A percentile compares a stretch with the other conserved stretches of the same genome.
Conservation (phyloP, 1,140 invertebrate genomes). For the Platyscapa corneri region DNA sequence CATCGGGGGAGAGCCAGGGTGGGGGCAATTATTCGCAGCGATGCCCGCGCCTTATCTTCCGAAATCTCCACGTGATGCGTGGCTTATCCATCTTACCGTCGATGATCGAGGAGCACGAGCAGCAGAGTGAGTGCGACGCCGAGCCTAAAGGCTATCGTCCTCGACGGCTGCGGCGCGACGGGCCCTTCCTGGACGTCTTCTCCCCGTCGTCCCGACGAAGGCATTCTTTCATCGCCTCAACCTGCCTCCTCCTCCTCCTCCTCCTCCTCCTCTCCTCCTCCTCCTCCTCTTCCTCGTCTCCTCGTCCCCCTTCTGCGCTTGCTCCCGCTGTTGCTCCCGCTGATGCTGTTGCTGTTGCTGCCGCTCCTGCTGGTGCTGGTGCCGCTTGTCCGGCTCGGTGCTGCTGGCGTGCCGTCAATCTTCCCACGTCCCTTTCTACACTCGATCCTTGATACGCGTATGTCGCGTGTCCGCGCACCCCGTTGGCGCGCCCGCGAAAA, state of each 20-base stretch:
- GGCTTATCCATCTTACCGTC: constrained; percentile 62
- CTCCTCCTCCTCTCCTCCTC: constrained; percentile 29
- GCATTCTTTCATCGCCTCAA: constrained; percentile 74
- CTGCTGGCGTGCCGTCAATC: too few species aligned
- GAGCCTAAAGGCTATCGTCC: constrained; percentile 58
- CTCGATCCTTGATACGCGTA: background rate
- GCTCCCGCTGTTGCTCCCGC: too few species aligned
- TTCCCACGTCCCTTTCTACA: background rate
- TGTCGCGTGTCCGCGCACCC: background rate
- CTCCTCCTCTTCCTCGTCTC: constrained; percentile 39
- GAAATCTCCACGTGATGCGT: background rate
- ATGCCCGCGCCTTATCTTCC: background rate
- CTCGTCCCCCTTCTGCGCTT: background rate
- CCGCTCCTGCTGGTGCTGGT: background rate
- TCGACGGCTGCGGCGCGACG: constrained; percentile 51
- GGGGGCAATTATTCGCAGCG: background rate
- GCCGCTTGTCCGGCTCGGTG: too few species aligned
- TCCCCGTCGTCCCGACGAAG: constrained; percentile 67
- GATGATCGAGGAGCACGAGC: constrained; percentile 63
- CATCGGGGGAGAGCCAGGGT: background rate
- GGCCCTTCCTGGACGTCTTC: constrained; percentile 63
- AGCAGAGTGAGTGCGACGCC: constrained; percentile 60
- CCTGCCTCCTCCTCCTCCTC: constrained; percentile 50
- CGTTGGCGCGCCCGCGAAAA: too few species aligned
- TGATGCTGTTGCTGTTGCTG: too few species aligned